A percentile compares a stretch with the other conserved stretches of the same genome.
Conservation (phyloP, 1,140 invertebrate species). For the Chironomus tepperi region DNA sequence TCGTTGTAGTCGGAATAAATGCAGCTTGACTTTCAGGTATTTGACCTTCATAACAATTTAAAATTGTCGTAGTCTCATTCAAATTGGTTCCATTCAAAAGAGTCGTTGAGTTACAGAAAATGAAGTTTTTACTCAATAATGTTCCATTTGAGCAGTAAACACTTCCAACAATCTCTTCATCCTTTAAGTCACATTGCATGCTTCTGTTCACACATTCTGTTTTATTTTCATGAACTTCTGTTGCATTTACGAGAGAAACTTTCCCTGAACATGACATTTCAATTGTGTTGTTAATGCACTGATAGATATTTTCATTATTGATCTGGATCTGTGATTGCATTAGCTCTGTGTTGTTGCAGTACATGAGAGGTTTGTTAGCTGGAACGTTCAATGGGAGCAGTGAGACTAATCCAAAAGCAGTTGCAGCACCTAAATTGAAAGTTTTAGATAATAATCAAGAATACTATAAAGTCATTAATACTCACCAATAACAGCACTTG, state of each 20-base stretch:
- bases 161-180: not conserved
- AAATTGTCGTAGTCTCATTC: not conserved
- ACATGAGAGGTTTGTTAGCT: not conserved
- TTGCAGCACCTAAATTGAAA: not conserved
- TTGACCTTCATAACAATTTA: not conserved
- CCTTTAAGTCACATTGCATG: not conserved
- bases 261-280: not conserved
- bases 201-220: not conserved
- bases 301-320: not conserved
- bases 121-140: not conserved
- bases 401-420: not conserved
- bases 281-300: not conserved
- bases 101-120: conserved; percentile 9
- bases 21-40: not conserved
- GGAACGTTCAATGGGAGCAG: not conserved
- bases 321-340: not conserved
- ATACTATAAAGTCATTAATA: not conserved
- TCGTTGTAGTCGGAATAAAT: not conserved
- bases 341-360: not conserved
- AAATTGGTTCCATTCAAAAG: not conserved
- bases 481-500: not conserved
- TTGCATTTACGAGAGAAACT: not conserved
- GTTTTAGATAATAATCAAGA: not conserved
- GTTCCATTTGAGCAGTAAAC: conserved; percentile 11
- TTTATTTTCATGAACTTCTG: not conserved